Evolutionary conservation across 2,888 invertebrate genomes (phyloP), one percentile per base, ranked within the genome.

Genomic region (Yponomeuta malinellus): DNA sequence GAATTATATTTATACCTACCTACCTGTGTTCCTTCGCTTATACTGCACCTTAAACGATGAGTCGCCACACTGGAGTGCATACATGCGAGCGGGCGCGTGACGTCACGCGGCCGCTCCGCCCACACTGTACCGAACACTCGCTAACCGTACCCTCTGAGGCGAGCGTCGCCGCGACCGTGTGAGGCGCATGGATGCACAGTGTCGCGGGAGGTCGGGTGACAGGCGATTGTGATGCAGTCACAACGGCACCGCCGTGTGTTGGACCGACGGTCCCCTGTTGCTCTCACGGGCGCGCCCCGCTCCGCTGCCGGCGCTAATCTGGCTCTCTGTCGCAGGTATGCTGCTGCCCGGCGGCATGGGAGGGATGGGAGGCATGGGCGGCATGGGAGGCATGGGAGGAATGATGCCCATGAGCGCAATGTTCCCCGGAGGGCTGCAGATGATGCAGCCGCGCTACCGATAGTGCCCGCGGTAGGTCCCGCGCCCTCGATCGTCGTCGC

Each of bases 401-500:
- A 88, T 94, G 90, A 82, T 93, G 85, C 87, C 83, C 80, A 91
- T 93, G 92, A 81, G 93, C 81, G 92, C 92, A 79, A 91, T 94
- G 93, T 90, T 90, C 83, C 86, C 87, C 74, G 85, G 86, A 76
- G 83, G 85, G 82, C 90, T 94, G 77, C 93, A 93, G 74, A 93
- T 95, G 94, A 96, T 97, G 96, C 96, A 96, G 90, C 97, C 96
- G 78, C 95, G 97, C 90, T 97, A 94, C 94, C 96, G 97, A 94
- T 97, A 96, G 96, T 88, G 82, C 81, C 84, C 74, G 66, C 66
- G 31, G 72, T 68, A 66, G 66, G 66, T 33, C 12, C 66, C 33
- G 31, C 31, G 29, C 66, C 37, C 12, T 3, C 66, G 12, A 69
- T 70, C 70, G 70, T 31, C 71, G 63, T 37, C 65, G 66, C 64